Evolutionary conservation across 2,888 invertebrate species (phyloP), one percentile per base, ranked within the genome.

Genomic region (Pocota personata): DNA sequence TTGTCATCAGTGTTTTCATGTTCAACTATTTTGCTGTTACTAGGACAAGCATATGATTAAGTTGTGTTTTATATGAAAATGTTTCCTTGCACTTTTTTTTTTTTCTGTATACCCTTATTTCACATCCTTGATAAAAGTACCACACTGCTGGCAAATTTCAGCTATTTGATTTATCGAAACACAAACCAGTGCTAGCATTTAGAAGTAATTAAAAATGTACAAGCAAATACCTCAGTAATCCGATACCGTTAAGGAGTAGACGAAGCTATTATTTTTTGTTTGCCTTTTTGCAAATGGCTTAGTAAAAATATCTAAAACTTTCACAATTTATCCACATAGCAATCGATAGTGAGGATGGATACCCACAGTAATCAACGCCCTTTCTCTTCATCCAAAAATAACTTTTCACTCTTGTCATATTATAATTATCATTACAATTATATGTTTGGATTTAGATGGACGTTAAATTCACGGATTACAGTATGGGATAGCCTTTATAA

Each of bases 41-140:
- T 14, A 32, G 19, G 50, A 62, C 78, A 62, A 69, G 78, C 78
- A 78, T 78, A 62, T 69, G 78, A 71, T 71, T 71, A 16, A 60
- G 60, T 69, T 71, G 19, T 32, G n/a, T 58, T 32, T n/a, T 62
- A 7, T 57, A 16, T 57, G 7, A 50, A n/a, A 24, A n/a, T 5
- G 3, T 21, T 27, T 43, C n/a, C n/a, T 43, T 57, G 43, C 55
- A 69, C 43, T 14, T 55, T 69, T 12, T 67, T 40, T 24, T 27
- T 48, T 21, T 30, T n/a, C n/a, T 64, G 32, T 32, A 4, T 14
- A 27, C 10, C 48, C 14, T 16, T 19, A 5, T 32, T 24, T 21
- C 1, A 6, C 2, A 6, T 16, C 32, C 16, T n/a, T 16, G 37
- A 10, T 12, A 6, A 19, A 24, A 43, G n/a, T n/a, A n/a, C n/a